phyloP scores from a whole-genome alignment of 2,888 invertebrate species.

The Rhogogaster chlorosoma region DNA sequence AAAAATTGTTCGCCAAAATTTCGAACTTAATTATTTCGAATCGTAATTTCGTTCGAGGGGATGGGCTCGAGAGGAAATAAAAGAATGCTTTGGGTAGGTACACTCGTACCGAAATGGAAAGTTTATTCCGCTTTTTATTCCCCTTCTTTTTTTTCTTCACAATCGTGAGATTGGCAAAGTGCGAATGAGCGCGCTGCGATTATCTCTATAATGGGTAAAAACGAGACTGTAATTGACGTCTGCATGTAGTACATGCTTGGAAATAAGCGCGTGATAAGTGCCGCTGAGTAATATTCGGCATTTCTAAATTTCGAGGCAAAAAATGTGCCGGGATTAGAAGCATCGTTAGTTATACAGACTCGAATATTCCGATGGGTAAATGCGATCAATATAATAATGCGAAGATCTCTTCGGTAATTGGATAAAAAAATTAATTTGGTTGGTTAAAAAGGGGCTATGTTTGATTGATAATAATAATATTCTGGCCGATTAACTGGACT shows the following conservation, averaged over 20 bases:
- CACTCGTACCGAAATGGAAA: not conserved
- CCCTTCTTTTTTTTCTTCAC: not conserved
- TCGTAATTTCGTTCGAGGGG: not conserved
- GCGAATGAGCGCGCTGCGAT: not conserved
- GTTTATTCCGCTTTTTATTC: not conserved
- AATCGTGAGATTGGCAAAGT: not conserved
- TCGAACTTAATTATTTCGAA: too few species aligned
- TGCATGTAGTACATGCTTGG: not conserved
- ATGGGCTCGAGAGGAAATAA: not conserved
- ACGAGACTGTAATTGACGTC: constrained; percentile 6
- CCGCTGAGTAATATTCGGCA: not conserved
- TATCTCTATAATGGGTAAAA: not conserved
- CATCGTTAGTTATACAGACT: not conserved
- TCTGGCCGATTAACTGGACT: not conserved
- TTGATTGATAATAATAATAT: not conserved
- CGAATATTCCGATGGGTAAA: not conserved
- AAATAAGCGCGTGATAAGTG: not conserved
- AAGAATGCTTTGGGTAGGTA: not conserved
- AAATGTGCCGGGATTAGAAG: not conserved
- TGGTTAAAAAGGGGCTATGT: not conserved
- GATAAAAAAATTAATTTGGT: not conserved
- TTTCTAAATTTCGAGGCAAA: not conserved
- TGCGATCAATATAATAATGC: not conserved
- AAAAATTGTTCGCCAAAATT: not conserved
- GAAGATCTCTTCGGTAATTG: not conserved